phyloP scores from a whole-genome alignment of 2,113 vertebrate genomes.

The Microtus richardsoni region DNA sequence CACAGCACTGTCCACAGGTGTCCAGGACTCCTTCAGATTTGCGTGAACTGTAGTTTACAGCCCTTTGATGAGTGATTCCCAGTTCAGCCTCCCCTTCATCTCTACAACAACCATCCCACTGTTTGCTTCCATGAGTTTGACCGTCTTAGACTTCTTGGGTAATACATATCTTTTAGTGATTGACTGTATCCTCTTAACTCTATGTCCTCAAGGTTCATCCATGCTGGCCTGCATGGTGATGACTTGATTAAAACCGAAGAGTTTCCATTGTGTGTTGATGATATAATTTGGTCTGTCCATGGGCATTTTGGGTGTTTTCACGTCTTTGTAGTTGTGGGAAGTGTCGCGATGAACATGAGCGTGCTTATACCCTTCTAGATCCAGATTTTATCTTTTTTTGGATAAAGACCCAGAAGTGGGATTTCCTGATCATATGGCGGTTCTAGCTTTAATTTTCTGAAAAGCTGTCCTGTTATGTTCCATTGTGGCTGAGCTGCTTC shows the following conservation, averaged over 20 bases:
- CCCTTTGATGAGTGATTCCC: background rate
- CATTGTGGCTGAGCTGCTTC: background rate
- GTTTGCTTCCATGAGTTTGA: background rate
- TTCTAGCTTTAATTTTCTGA: constrained; percentile 54
- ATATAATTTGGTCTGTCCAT: background rate
- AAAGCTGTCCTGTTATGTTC: background rate
- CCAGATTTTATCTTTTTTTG: constrained; percentile 34
- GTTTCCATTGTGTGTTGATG: background rate
- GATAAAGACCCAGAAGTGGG: background rate
- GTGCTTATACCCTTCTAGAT: background rate
- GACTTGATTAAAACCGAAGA: background rate
- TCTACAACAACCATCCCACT: background rate
- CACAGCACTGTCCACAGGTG: background rate
- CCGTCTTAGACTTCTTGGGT: background rate
- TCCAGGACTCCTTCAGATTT: background rate
- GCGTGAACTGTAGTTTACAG: background rate
- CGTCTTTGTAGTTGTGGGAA: background rate
- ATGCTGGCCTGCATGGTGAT: background rate
- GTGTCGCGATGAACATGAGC: background rate
- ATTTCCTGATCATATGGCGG: background rate
- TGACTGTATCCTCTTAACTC: background rate
- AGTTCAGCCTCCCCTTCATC: background rate
- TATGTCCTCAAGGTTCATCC: background rate
- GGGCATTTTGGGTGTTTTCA: background rate
- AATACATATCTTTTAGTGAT: background rate